Conservation (phyloP, 2,797 vertebrate species). For the Rhinoraja longicauda region DNA sequence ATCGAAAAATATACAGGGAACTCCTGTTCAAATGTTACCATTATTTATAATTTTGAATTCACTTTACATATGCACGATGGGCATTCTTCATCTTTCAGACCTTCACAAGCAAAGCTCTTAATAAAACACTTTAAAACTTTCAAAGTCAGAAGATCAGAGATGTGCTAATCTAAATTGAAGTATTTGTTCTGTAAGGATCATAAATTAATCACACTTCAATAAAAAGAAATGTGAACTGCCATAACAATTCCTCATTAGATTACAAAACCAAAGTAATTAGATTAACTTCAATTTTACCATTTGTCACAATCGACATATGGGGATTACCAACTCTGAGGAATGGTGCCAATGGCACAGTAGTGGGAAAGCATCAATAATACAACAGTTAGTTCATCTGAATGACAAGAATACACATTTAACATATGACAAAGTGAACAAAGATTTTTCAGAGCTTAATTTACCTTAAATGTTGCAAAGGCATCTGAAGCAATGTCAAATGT, state of each 20-base stretch:
- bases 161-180: background rate
- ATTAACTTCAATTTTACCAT: background rate
- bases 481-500: constrained; percentile 98
- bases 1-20: background rate
- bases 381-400: background rate
- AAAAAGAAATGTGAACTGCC: background rate
- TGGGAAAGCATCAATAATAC: constrained; percentile 17
- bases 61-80: background rate
- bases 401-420: background rate
- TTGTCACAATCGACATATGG: background rate
- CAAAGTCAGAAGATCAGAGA: background rate
- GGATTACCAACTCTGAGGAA: background rate
- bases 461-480: constrained; percentile 97
- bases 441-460: constrained; percentile 46
- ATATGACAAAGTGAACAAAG: background rate
- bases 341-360: background rate
- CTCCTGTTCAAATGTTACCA: background rate
- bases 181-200: background rate
- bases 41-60: background rate
- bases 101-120: background rate
- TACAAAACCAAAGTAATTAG: background rate
- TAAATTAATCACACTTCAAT: background rate
- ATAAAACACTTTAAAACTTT: background rate
- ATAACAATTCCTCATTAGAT: background rate
- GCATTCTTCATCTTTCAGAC: background rate